Conservation (phyloP, 2,113 vertebrate genomes). For the Passer montanus region DNA sequence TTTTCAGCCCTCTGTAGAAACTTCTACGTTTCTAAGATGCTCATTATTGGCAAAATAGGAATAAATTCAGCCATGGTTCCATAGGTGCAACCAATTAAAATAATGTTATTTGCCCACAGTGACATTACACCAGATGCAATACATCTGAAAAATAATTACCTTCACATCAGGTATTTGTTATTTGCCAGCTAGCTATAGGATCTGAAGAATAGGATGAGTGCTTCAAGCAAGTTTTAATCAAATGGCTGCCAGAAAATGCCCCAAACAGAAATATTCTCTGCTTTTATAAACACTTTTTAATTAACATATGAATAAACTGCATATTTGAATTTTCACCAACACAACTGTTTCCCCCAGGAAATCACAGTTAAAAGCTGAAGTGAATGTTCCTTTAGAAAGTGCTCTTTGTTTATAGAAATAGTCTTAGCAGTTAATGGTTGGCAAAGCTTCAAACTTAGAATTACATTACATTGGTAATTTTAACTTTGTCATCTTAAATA, state of each 20-base stretch:
- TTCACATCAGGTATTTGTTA: neutral
- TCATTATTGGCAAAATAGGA: neutral
- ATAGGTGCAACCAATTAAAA: neutral
- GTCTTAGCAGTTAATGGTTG: slow-evolving; percentile 14
- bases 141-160: neutral
- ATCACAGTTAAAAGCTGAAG: slow-evolving; percentile 22
- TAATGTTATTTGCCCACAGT: neutral
- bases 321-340: slow-evolving; percentile 6
- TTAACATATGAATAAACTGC: neutral
- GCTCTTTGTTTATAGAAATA: slow-evolving; percentile 31
- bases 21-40: neutral
- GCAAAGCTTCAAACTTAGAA: slow-evolving; percentile 14
- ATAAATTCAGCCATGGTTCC: neutral
- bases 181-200: neutral
- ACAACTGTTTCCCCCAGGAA: neutral
- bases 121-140: neutral
- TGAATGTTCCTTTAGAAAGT: slow-evolving; percentile 33
- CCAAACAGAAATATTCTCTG: neutral
- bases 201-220: neutral
- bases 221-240: neutral
- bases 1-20: neutral
- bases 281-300: neutral
- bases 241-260: neutral
- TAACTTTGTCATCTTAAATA: slow-evolving; percentile 50
- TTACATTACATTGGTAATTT: slow-evolving; percentile 24